Evolutionary conservation across 2,888 invertebrate species (phyloP), one percentile per base, ranked within the genome.

Genomic region (Nowickia ferox): DNA sequence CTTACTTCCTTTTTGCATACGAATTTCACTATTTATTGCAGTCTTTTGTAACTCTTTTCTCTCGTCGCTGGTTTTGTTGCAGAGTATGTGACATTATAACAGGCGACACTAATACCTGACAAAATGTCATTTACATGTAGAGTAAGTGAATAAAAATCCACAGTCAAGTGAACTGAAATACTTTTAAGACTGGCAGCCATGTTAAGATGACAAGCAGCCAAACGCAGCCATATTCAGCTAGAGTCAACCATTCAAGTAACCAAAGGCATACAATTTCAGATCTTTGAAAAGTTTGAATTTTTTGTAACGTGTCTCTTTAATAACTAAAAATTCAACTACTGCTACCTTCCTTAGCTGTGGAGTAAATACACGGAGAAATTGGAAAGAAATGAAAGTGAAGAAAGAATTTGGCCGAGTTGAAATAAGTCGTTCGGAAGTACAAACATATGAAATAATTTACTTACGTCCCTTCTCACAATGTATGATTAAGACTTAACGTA

Each of bases 41-140:
- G 40, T 59, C 30, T 66, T 72, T 66, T 42, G 66, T 83, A 44
- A 78, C n/a, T 48, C 65, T 59, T 77, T 30, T 74, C 68, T 68
- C 66, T 59, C 66, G n/a, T n/a, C 53, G 22, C 46, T 42, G 30
- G 30, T 42, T 55, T 22, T 46, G 74, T 78, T 53, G 11, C 38
- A 65, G 38, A 68, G 71, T 75, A 75, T 75, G 75, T 86, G 86
- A 86, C 83, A 86, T 55, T 83, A 68, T 80, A 83, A 83, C 86
- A 86, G 86, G 76, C 83, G 72, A 86, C 86, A 86, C 83, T 86
- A 86, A 86, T 86, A 86, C 86, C 86, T 86, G 86, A 86, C 86
- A 86, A 86, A 83, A 76, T 86, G 83, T 76, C 83, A 86, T 51
- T 80, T 85, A 61, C 46, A 61, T 72, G 69, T 63, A 55, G 59